Evolutionary conservation across 2,888 invertebrate genomes (phyloP).

Genomic region (Sarcophaga caerulescens): DNA sequence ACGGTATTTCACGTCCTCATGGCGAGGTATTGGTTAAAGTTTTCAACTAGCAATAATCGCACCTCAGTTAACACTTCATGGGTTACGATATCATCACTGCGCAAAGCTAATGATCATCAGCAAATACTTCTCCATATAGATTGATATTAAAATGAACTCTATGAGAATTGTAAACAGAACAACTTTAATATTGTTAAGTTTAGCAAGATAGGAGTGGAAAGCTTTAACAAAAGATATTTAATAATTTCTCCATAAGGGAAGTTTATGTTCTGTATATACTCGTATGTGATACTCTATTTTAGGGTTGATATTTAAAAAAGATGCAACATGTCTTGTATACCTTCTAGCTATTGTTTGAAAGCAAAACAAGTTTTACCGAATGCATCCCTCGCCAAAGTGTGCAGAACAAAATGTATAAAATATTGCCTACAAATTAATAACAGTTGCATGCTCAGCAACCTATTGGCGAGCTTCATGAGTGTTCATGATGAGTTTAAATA

Average conservation of each 20-base stretch:
- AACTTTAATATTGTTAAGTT: not conserved
- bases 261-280: too few relatives aligned
- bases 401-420: too few relatives aligned
- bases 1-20: constrained; percentile 92
- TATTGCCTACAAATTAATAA: too few relatives aligned
- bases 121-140: not conserved
- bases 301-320: not conserved
- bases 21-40: constrained; percentile 97
- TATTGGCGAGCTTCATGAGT: too few relatives aligned
- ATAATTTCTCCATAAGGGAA: too few relatives aligned
- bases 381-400: too few relatives aligned
- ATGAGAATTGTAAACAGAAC: constrained; percentile 32
- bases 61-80: constrained; percentile 84
- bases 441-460: too few relatives aligned
- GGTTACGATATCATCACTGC: constrained; percentile 57
- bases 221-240: not conserved
- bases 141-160: not conserved
- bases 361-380: too few relatives aligned
- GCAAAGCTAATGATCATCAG: constrained; percentile 23
- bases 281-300: too few relatives aligned
- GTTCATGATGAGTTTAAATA: too few relatives aligned
- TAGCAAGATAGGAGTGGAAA: not conserved
- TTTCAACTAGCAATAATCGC: constrained; percentile 96
- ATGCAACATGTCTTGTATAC: too few relatives aligned
- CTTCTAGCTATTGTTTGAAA: too few relatives aligned